phyloP scores from a whole-genome alignment of 2,113 vertebrate genomes.

The Chauna torquata region DNA sequence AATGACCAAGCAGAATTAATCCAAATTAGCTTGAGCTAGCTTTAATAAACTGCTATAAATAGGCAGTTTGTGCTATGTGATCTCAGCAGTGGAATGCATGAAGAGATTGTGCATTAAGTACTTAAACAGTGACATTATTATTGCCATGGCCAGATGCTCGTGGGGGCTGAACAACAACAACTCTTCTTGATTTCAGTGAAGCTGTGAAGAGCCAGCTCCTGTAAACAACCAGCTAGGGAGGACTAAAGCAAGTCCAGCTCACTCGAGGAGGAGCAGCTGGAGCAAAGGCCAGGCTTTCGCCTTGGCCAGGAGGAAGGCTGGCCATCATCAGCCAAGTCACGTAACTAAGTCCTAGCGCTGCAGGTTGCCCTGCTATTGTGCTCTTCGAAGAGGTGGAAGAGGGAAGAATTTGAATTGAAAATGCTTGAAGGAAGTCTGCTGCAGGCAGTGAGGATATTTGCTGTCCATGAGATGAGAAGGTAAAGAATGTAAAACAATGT shows the following conservation, averaged over 20 bases:
- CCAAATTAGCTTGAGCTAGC: not conserved
- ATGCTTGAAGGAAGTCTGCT: not conserved
- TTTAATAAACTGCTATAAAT: conserved; percentile 8
- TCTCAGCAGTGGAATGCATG: not conserved
- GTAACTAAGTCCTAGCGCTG: fast-evolving
- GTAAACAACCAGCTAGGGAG: not conserved
- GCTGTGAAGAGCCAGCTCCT: not conserved
- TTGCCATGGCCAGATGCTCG: not conserved
- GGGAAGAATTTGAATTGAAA: not conserved
- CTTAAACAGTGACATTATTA: not conserved
- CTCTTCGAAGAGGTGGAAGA: not conserved
- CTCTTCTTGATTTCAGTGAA: not conserved
- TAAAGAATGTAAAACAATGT: not conserved
- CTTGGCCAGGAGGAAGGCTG: not conserved
- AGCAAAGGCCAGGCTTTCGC: not conserved
- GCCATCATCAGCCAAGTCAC: not conserved
- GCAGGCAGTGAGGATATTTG: not conserved
- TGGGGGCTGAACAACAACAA: not conserved
- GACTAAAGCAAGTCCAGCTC: not conserved
- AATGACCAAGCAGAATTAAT: not conserved
- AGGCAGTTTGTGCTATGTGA: not conserved
- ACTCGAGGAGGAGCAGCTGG: not conserved
- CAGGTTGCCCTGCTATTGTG: not conserved
- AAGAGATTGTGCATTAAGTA: not conserved
- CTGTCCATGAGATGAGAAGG: not conserved